Evolutionary conservation across 2,797 vertebrate genomes (phyloP).

Genomic region (Vultur gryphus): DNA sequence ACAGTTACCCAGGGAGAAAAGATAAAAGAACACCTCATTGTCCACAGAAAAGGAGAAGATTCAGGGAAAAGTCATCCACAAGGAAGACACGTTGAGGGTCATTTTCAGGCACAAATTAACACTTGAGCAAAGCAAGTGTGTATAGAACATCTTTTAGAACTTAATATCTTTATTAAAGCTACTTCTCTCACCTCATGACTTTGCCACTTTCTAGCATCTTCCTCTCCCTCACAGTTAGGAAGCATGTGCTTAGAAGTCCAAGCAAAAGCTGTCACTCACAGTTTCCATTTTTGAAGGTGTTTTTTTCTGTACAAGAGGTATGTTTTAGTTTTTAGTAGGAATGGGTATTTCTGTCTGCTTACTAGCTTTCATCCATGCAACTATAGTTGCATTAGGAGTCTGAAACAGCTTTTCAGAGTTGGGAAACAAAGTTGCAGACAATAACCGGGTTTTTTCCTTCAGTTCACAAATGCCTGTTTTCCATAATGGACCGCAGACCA

Average conservation of each 20-base stretch:
- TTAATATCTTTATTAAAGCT: neutral
- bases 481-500: rapidly evolving
- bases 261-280: neutral
- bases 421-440: neutral
- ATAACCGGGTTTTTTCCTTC: rapidly evolving
- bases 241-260: neutral
- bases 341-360: neutral
- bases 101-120: neutral
- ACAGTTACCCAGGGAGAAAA: neutral
- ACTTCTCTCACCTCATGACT: neutral
- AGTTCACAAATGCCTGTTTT: neutral
- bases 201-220: neutral
- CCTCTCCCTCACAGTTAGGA: neutral
- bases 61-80: neutral
- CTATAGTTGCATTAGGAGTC: rapidly evolving
- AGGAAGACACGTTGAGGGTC: neutral
- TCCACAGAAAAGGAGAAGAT: neutral
- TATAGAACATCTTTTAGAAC: neutral
- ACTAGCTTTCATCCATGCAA: neutral
- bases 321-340: neutral
- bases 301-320: neutral
- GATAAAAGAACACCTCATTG: neutral
- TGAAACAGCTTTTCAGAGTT: neutral
- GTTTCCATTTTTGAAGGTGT: neutral
- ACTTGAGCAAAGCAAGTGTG: neutral